These are phyloP conservation scores for Autographa gamma DNA, from an alignment of 2,888 invertebrate genomes.

Conservation along the genomic window DNA sequence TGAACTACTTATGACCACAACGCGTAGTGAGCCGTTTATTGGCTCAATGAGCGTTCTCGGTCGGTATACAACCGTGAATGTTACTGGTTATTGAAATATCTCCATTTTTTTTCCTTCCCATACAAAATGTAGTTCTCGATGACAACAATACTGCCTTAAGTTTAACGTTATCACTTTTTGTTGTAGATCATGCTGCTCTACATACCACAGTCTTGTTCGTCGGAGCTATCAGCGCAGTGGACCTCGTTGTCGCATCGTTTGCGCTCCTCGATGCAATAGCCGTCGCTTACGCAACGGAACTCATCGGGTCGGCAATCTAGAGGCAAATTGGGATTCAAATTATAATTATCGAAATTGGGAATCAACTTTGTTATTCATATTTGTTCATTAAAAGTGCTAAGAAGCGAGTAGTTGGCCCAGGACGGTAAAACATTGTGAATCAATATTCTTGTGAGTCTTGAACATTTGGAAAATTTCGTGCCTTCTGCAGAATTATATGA, in stretches of 20 bases:
- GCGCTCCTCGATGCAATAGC: slow-evolving; percentile 88
- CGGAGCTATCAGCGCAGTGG: slow-evolving; percentile 90
- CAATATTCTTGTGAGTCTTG: no score
- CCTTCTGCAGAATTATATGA: no score
- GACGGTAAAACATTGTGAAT: no score
- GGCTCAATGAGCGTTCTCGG: no score
- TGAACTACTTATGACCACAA: no score
- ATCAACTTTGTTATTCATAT: not conserved
- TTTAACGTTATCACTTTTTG: not conserved
- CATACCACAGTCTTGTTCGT: slow-evolving; percentile 89
- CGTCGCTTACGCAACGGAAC: slow-evolving; percentile 89
- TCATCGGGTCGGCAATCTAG: slow-evolving; percentile 82
- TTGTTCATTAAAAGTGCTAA: not conserved
- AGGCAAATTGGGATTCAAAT: slow-evolving; percentile 10
- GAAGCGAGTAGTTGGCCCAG: no score
- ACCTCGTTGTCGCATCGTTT: slow-evolving; percentile 88
- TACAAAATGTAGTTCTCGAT: not conserved
- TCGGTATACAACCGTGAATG: no score
- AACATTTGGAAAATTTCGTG: no score
- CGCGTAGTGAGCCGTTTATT: no score
- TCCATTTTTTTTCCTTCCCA: no score
- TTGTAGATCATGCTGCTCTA: slow-evolving; percentile 7
- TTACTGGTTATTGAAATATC: no score
- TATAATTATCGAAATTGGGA: no score
- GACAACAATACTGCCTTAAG: not conserved